Evolutionary conservation across 1,140 invertebrate genomes (phyloP).

Genomic region (Trichogramma pretiosum): DNA sequence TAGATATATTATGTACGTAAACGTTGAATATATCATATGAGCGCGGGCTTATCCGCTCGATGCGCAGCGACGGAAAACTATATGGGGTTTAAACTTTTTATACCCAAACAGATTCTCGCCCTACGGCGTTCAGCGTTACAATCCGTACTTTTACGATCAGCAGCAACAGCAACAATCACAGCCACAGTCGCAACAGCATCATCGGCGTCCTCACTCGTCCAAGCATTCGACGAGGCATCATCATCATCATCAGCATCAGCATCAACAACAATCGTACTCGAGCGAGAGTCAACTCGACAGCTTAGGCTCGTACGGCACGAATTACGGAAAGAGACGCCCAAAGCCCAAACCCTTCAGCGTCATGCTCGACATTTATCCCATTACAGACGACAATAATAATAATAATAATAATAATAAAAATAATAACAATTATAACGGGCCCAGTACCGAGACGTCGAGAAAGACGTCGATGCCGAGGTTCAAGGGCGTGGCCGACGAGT

Average conservation of each 20-base stretch:
- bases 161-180: slow-evolving; percentile 27
- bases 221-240: too few species aligned
- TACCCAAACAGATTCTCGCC: slow-evolving; percentile 39
- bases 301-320: slow-evolving; percentile 16
- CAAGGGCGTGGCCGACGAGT: slow-evolving; percentile 24
- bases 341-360: slow-evolving; percentile 43
- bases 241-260: too few species aligned
- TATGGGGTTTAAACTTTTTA: too few species aligned
- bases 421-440: too few species aligned
- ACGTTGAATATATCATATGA: too few species aligned
- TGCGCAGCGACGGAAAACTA: too few species aligned
- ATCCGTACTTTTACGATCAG: slow-evolving; percentile 28
- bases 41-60: too few species aligned
- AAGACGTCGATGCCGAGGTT: slow-evolving; percentile 25
- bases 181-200: too few species aligned
- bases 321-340: slow-evolving; percentile 23
- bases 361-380: slow-evolving; percentile 45
- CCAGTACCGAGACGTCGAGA: slow-evolving; percentile 30
- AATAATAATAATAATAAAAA: too few species aligned
- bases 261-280: too few species aligned
- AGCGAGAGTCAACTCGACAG: slow-evolving; percentile 22
- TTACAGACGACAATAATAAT: slow-evolving; percentile 36
- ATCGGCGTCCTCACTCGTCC: too few species aligned
- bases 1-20: too few species aligned
- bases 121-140: slow-evolving; percentile 31